Conservation (phyloP, 2,888 invertebrate genomes). For the Drosophila demipolita region DNA sequence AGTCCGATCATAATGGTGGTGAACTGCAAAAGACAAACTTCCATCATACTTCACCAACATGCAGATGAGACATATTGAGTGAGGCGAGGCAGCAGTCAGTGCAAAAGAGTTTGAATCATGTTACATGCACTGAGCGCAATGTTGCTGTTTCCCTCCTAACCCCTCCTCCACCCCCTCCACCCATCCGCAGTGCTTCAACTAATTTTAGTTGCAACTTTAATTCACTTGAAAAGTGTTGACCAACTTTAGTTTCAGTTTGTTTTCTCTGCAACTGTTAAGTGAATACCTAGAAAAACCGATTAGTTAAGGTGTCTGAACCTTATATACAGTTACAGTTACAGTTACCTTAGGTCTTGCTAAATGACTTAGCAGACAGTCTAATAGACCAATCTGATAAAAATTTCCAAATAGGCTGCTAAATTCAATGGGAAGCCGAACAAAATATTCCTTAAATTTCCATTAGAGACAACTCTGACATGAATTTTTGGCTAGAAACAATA, state of each 20-base stretch:
- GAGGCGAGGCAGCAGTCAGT: slow-evolving; percentile 14
- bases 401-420: not conserved
- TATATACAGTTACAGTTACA: not conserved
- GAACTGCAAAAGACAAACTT: slow-evolving; percentile 53
- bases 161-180: no score
- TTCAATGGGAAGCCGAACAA: not conserved
- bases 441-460: not conserved
- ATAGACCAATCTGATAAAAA: not conserved
- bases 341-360: not conserved
- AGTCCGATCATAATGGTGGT: slow-evolving; percentile 46
- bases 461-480: not conserved
- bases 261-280: slow-evolving; percentile 9
- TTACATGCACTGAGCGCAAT: slow-evolving; percentile 9
- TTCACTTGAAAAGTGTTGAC: slow-evolving; percentile 18
- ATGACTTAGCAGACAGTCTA: not conserved
- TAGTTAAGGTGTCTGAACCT: slow-evolving; percentile 8
- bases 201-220: slow-evolving; percentile 27
- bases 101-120: slow-evolving; percentile 4
- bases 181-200: not conserved
- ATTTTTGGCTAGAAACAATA: not conserved
- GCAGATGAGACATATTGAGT: slow-evolving; percentile 52
- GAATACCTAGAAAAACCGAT: slow-evolving; percentile 17
- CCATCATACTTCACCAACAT: slow-evolving; percentile 37
- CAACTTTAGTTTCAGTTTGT: slow-evolving; percentile 12
- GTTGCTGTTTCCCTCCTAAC: not conserved